These are phyloP conservation scores for Gambelia wislizenii DNA, from an alignment of 2,797 vertebrate genomes.

Conservation along the genomic window DNA sequence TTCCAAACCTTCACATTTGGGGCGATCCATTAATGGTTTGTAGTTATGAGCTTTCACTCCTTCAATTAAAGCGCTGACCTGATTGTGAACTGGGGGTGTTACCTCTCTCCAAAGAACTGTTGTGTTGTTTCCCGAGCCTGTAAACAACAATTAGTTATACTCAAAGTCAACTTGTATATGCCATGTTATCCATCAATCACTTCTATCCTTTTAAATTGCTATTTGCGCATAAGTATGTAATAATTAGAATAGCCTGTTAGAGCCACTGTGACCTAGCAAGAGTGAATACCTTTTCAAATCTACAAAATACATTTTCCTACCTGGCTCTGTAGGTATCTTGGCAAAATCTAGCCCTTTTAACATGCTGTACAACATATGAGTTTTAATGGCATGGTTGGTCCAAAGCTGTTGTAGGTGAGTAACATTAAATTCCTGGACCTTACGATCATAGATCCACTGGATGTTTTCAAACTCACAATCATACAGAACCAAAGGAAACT, in stretches of 20 bases:
- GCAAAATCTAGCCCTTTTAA: conserved; percentile 83
- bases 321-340: conserved; percentile 60
- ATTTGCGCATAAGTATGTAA: background rate
- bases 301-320: conserved; percentile 51
- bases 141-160: background rate
- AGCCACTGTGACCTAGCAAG: background rate
- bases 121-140: conserved; percentile 55
- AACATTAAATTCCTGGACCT: conserved; percentile 84
- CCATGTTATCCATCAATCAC: background rate
- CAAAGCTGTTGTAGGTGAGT: conserved; percentile 89
- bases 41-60: conserved; percentile 88
- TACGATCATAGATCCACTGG: conserved; percentile 82
- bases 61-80: conserved; percentile 85
- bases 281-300: background rate
- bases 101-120: conserved; percentile 61
- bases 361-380: conserved; percentile 87
- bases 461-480: conserved; percentile 90
- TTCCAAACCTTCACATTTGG: conserved; percentile 91
- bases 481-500: conserved; percentile 92
- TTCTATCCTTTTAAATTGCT: background rate
- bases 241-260: background rate
- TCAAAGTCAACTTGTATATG: background rate
- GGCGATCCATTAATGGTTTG: conserved; percentile 88
- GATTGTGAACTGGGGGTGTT: conserved; percentile 62
- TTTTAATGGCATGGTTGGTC: conserved; percentile 87